phyloP scores from a whole-genome alignment of 1,140 invertebrate species.

The Lamellibrachia luymesi region DNA sequence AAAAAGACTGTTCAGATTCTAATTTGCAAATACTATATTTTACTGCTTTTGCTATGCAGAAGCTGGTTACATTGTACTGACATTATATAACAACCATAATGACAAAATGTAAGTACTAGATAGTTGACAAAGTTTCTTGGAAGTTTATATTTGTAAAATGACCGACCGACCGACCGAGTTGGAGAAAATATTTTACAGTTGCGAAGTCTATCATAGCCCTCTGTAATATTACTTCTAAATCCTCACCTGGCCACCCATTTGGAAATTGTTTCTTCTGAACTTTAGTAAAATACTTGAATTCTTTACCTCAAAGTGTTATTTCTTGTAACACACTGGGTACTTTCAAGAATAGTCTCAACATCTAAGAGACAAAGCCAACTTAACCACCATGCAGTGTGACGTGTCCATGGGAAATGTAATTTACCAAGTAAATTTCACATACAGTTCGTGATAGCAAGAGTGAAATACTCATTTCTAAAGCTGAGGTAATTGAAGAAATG shows the following conservation, averaged over 20 bases:
- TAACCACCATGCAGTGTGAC: too few species aligned
- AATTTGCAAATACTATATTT: background rate
- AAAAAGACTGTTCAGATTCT: too few species aligned
- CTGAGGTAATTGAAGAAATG: background rate
- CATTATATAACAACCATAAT: background rate
- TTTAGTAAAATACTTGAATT: too few species aligned
- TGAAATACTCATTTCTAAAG: background rate
- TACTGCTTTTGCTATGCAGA: background rate
- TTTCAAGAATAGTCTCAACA: too few species aligned
- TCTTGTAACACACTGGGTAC: too few species aligned
- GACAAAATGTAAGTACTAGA: background rate
- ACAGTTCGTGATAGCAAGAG: too few species aligned
- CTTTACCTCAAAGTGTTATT: too few species aligned
- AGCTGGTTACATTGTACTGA: background rate
- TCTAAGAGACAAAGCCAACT: too few species aligned
- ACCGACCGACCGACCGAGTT: background rate
- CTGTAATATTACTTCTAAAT: background rate
- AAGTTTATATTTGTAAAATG: background rate
- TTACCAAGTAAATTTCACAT: too few species aligned
- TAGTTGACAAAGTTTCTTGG: background rate
- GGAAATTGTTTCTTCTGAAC: too few species aligned
- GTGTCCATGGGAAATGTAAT: too few species aligned
- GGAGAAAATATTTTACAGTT: background rate
- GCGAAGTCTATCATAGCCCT: background rate
- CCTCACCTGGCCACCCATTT: background rate